A percentile compares a stretch with the other conserved stretches of the same genome.
phyloP scores from a whole-genome alignment of 2,888 invertebrate genomes.

The Blastobasis adustella region DNA sequence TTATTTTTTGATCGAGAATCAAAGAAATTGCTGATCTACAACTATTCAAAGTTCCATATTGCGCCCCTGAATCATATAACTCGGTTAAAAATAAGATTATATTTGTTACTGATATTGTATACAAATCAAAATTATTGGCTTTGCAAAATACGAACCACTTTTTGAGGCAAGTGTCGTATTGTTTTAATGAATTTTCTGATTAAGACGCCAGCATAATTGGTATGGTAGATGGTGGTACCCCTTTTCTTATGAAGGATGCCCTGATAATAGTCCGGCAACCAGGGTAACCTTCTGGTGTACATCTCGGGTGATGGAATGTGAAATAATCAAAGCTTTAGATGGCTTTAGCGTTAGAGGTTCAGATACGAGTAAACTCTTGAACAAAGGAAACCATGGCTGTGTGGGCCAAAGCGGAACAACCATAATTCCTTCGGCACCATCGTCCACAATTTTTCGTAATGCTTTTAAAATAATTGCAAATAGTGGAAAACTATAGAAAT shows the following conservation, averaged over 20 bases:
- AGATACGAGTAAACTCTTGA: background rate
- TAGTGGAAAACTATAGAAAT: conserved; percentile 7
- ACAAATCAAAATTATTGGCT: conserved; percentile 1
- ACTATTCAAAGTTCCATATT: conserved; percentile 4
- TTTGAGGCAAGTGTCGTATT: conserved; percentile 5
- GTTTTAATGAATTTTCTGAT: conserved; percentile 9
- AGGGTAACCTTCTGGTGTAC: conserved; percentile 10
- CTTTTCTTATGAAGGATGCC: conserved; percentile 3
- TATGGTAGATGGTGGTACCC: background rate
- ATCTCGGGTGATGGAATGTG: conserved; percentile 3
- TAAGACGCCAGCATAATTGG: conserved; percentile 8
- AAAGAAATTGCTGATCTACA: conserved; percentile 3
- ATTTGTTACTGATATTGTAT: background rate
- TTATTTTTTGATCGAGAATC: background rate
- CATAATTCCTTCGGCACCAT: conserved; percentile 6
- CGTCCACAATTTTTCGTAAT: conserved; percentile 5
- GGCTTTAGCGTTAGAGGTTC: conserved; percentile 1
- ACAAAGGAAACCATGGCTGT: background rate
- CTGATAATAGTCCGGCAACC: conserved; percentile 12
- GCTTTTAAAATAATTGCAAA: conserved; percentile 1
- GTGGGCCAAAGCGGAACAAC: conserved; percentile 6
- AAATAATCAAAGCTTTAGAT: background rate
- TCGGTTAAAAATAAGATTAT: background rate
- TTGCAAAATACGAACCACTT: conserved; percentile 4
- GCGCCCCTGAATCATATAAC: background rate